Conservation (phyloP, 2,113 vertebrate species). For the Sinocyclocheilus anophthalmus region DNA sequence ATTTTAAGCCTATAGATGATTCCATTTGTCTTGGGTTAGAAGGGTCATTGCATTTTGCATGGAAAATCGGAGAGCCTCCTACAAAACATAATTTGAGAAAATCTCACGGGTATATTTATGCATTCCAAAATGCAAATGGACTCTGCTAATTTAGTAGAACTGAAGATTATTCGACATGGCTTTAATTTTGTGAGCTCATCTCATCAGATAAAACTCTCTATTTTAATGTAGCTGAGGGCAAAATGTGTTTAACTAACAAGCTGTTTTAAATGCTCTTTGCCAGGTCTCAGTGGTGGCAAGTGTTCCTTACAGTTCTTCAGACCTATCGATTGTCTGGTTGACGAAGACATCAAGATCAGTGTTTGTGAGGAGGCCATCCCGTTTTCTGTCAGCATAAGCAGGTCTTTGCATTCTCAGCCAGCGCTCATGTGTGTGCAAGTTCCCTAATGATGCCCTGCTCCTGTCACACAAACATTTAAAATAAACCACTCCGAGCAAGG, state of each 20-base stretch:
- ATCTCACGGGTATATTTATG: background rate
- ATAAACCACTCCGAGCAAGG: conserved; percentile 52
- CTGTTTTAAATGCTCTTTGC: conserved; percentile 64
- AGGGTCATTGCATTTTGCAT: conserved; percentile 20
- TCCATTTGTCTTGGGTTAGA: conserved; percentile 1
- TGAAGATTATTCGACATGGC: conserved; percentile 36
- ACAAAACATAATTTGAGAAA: background rate
- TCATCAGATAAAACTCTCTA: conserved; percentile 47
- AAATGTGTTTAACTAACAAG: conserved; percentile 66
- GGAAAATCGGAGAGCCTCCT: background rate
- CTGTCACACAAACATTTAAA: conserved; percentile 61
- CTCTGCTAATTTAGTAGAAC: conserved; percentile 31
- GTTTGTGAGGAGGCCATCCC: conserved; percentile 19
- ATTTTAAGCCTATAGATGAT: conserved; percentile 13
- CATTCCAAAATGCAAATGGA: conserved; percentile 40
- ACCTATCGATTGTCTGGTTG: conserved; percentile 67
- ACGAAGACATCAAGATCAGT: conserved; percentile 67
- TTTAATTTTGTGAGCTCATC: conserved; percentile 35
- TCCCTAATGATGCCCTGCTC: conserved; percentile 47
- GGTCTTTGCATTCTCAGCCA: conserved; percentile 42
- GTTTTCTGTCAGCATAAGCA: conserved; percentile 53
- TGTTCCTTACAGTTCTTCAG: conserved; percentile 55
- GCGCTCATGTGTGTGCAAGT: conserved; percentile 26
- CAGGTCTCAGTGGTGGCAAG: conserved; percentile 59
- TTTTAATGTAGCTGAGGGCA: conserved; percentile 24